Conservation (phyloP, 2,113 vertebrate genomes). For the Mystacornis crossleyi region DNA sequence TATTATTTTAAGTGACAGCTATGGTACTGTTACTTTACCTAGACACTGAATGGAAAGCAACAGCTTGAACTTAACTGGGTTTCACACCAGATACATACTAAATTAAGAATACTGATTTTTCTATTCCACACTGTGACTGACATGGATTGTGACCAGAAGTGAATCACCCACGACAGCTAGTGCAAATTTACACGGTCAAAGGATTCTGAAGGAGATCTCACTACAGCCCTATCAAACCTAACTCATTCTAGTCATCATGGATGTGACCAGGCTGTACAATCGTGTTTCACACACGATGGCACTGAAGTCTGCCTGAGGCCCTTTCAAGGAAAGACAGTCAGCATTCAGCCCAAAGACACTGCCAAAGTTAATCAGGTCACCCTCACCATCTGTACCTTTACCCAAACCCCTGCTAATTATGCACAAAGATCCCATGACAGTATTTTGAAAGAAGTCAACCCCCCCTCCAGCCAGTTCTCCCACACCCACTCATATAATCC, state of each 20-base stretch:
- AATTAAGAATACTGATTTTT: background rate
- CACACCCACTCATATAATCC: background rate
- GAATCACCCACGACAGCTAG: background rate
- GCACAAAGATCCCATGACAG: background rate
- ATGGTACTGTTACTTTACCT: background rate
- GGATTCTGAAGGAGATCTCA: background rate
- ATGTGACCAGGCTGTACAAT: background rate
- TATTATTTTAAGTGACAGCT: background rate
- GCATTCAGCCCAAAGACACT: background rate
- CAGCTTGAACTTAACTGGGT: background rate
- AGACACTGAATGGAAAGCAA: background rate
- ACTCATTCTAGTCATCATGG: background rate
- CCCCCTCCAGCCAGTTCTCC: background rate
- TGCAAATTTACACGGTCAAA: background rate
- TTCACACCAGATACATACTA: background rate
- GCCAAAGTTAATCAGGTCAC: background rate
- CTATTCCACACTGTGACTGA: background rate
- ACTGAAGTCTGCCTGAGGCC: background rate
- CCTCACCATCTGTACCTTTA: background rate
- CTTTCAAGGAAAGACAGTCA: background rate
- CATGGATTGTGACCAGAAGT: background rate
- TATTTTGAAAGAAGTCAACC: background rate
- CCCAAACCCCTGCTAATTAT: background rate
- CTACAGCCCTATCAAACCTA: background rate
- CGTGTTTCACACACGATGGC: background rate